Evolutionary conservation across 2,113 vertebrate genomes (phyloP).

Genomic region (Leucoraja erinaceus): DNA sequence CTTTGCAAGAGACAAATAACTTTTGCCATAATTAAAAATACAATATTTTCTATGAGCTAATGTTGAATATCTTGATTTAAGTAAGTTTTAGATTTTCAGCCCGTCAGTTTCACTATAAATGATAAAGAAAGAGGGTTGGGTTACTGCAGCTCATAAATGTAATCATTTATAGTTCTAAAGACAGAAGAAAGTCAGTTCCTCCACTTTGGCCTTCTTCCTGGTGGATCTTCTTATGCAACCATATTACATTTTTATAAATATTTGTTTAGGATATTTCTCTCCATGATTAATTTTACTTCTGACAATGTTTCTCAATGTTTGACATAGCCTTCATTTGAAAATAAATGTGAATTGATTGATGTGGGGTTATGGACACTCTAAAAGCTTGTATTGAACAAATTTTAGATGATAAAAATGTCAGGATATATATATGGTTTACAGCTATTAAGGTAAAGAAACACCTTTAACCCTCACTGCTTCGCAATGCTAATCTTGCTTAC

Average conservation of each 20-base stretch:
- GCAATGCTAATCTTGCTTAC: neutral
- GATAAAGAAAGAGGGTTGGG: neutral
- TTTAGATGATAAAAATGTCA: neutral
- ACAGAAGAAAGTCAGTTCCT: neutral
- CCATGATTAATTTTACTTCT: neutral
- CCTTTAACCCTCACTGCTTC: neutral
- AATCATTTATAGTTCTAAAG: neutral
- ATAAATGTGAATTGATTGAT: neutral
- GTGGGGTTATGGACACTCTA: neutral
- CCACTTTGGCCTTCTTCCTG: neutral
- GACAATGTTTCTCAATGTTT: neutral
- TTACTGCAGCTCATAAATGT: neutral
- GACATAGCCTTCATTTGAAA: neutral
- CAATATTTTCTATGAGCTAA: neutral
- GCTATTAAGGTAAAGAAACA: neutral
- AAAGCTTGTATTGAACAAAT: neutral
- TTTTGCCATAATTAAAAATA: neutral
- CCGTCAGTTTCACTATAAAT: neutral
- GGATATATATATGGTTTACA: neutral
- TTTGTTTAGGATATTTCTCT: neutral
- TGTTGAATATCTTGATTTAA: neutral
- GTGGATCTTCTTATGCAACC: neutral
- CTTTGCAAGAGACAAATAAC: neutral
- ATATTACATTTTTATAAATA: neutral
- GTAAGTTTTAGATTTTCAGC: neutral